Percentiles rank a stretch among this genome's conserved stretches.
Conservation (phyloP, 2,888 invertebrate genomes). For the Drosophila suboccidentalis region DNA sequence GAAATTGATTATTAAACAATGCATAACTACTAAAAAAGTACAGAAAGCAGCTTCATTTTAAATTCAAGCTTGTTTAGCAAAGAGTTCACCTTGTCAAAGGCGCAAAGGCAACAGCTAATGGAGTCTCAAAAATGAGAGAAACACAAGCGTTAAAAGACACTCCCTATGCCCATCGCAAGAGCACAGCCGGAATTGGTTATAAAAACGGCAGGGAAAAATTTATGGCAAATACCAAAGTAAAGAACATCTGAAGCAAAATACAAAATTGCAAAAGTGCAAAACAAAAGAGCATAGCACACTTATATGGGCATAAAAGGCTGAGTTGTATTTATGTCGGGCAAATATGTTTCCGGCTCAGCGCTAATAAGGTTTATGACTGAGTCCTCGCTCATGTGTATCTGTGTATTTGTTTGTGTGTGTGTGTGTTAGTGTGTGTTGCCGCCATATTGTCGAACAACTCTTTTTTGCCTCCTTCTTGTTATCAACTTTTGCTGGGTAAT, state of each 20-base stretch:
- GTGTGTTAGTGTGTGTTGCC: conserved; percentile 35
- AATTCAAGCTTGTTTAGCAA: neutral
- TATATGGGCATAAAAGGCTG: conserved; percentile 62
- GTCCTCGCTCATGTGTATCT: conserved; percentile 40
- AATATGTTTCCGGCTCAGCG: conserved; percentile 78
- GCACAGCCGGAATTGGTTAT: conserved; percentile 22
- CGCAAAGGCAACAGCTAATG: conserved; percentile 4
- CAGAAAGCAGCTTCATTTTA: neutral
- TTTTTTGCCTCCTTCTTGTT: conserved; percentile 33
- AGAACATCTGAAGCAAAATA: conserved; percentile 63
- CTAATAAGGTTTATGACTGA: conserved; percentile 78
- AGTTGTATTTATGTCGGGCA: conserved; percentile 78
- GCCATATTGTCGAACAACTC: conserved; percentile 75
- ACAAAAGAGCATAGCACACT: conserved; percentile 44
- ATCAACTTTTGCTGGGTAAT: conserved; percentile 61
- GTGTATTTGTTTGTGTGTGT: conserved; percentile 19
- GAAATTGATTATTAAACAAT: neutral
- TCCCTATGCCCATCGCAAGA: conserved; percentile 17
- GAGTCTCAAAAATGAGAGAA: conserved; percentile 2
- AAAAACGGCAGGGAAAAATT: conserved; percentile 39
- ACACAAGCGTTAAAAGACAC: conserved; percentile 20
- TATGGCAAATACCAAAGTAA: conserved; percentile 56
- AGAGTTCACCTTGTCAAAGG: conserved; percentile 5
- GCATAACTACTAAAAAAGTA: neutral
- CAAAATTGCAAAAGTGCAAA: conserved; percentile 77